These are phyloP conservation scores for Vanessa tameamea DNA, from an alignment of 1,140 invertebrate species.

Conservation along the genomic window DNA sequence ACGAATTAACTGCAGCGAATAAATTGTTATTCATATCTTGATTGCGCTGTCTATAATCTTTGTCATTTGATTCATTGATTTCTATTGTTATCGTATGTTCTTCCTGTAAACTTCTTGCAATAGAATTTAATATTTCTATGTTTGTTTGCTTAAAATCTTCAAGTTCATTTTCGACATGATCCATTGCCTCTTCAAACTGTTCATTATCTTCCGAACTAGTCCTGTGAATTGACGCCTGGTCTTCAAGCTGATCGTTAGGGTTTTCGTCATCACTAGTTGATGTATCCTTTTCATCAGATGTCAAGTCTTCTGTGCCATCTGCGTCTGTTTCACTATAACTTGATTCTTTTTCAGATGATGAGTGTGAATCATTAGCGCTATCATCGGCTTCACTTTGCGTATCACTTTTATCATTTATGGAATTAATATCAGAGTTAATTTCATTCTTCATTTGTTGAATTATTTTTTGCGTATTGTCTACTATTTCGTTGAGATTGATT, in stretches of 20 bases:
- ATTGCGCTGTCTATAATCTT: conserved; percentile 18
- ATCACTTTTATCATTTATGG: conserved; percentile 71
- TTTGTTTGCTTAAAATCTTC: conserved; percentile 66
- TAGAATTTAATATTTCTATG: conserved; percentile 69
- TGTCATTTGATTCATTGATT: conserved; percentile 39
- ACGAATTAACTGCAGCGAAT: conserved; percentile 61
- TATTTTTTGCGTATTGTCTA: conserved; percentile 81
- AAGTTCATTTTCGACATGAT: conserved; percentile 68
- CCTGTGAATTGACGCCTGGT: conserved; percentile 58
- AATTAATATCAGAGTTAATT: conserved; percentile 82
- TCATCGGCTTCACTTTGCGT: conserved; percentile 77
- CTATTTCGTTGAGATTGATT: conserved; percentile 81
- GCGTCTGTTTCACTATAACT: conserved; percentile 72
- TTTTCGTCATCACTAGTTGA: conserved; percentile 53
- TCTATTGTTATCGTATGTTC: conserved; percentile 56
- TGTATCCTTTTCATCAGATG: conserved; percentile 68
- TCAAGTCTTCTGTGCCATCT: conserved; percentile 60
- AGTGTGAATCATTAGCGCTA: conserved; percentile 73
- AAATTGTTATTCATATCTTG: conserved; percentile 69
- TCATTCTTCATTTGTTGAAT: conserved; percentile 84
- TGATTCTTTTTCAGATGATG: conserved; percentile 78
- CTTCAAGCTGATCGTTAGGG: conserved; percentile 39
- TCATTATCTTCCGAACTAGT: conserved; percentile 79
- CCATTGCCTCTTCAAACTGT: conserved; percentile 76
- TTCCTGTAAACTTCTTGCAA: conserved; percentile 68